Percentiles rank a stretch among this genome's conserved stretches.
These are phyloP conservation scores for Goniozus legneri DNA, from an alignment of 1,140 invertebrate genomes.

Conservation along the genomic window DNA sequence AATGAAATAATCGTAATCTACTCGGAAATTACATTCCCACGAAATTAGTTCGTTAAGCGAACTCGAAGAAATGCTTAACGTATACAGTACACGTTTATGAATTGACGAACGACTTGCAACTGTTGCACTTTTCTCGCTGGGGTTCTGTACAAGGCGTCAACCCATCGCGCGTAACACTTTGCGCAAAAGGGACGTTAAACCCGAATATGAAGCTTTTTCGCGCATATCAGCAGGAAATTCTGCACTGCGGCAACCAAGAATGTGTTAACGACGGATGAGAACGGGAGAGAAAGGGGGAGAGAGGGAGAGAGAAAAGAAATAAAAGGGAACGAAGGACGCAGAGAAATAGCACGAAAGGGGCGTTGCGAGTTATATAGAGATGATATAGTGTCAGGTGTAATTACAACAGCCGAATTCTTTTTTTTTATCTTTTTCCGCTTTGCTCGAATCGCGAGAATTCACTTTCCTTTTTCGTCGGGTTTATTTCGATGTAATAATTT, in stretches of 20 bases:
- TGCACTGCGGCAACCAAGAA: constrained; percentile 22
- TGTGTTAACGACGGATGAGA: constrained; percentile 12
- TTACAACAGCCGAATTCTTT: neutral
- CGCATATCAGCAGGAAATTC: constrained; percentile 29
- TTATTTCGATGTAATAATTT: too few relatives aligned
- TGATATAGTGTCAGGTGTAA: neutral
- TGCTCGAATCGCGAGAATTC: neutral
- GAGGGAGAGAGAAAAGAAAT: neutral
- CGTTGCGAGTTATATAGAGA: neutral
- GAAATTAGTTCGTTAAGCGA: neutral
- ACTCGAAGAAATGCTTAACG: neutral
- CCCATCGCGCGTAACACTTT: constrained; percentile 8
- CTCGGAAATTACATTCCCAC: neutral
- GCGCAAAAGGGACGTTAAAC: constrained; percentile 23
- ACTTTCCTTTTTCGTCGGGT: too few relatives aligned
- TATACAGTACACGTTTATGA: neutral
- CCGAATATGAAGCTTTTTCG: constrained; percentile 31
- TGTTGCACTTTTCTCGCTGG: constrained; percentile 8
- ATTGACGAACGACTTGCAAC: neutral
- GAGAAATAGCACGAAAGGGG: neutral
- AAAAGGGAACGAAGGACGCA: constrained; percentile 1
- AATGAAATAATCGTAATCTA: neutral
- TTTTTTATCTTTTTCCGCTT: neutral
- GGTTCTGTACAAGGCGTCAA: neutral
- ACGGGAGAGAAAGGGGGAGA: constrained; percentile 2